Conservation (phyloP, 1,140 invertebrate species). For the Lepidurus packardi region DNA sequence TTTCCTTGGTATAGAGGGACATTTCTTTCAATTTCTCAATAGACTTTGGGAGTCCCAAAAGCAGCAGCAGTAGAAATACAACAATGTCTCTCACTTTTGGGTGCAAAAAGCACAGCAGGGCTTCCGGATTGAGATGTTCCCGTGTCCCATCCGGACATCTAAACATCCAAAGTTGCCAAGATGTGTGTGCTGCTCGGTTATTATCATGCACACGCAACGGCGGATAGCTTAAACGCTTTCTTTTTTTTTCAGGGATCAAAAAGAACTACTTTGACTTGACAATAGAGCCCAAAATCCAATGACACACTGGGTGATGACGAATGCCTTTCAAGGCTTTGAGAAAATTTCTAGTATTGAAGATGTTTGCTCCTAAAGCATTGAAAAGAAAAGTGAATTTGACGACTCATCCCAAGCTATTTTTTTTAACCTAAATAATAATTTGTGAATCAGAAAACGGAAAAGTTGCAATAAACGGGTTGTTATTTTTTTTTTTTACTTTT, state of each 20-base stretch:
- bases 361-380: background rate
- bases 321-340: background rate
- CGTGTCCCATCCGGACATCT: background rate
- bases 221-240: background rate
- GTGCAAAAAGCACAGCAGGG: conserved; percentile 18
- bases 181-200: conserved; percentile 8
- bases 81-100: conserved; percentile 4
- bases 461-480: no score
- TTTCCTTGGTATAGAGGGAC: background rate
- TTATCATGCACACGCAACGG: background rate
- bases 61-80: background rate
- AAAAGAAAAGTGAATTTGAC: background rate
- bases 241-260: background rate
- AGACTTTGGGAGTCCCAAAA: background rate
- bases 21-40: conserved; percentile 18
- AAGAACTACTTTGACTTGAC: background rate
- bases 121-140: conserved; percentile 15
- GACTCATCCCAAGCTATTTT: background rate
- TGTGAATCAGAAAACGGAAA: background rate
- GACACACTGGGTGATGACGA: background rate
- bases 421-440: background rate
- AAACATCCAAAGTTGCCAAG: background rate
- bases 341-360: background rate
- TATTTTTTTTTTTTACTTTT: no score
- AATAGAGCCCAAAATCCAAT: background rate